Conservation (phyloP, 2,888 invertebrate genomes). For the Temnothorax unifasciatus region DNA sequence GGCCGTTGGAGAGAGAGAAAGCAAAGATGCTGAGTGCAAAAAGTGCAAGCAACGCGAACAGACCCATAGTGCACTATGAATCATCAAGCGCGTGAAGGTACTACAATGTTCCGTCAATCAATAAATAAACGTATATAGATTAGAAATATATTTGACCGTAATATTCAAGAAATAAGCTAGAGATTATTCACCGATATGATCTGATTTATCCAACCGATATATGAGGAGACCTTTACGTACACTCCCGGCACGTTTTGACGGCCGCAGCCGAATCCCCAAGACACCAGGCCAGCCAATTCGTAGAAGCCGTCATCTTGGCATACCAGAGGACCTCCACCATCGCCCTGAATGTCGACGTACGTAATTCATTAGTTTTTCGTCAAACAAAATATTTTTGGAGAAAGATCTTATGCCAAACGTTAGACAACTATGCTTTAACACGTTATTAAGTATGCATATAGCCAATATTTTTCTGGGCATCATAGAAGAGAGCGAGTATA, state of each 20-base stretch:
- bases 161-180: slow-evolving; percentile 58
- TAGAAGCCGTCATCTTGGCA: slow-evolving; percentile 97
- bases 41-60: too few species aligned
- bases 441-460: neutral
- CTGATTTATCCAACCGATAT: slow-evolving; percentile 99
- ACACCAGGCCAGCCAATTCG: slow-evolving; percentile 96
- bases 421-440: neutral
- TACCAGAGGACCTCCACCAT: slow-evolving; percentile 97
- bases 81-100: slow-evolving; percentile 69
- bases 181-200: slow-evolving; percentile 98
- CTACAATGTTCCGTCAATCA: slow-evolving; percentile 65
- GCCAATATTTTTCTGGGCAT: neutral
- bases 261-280: slow-evolving; percentile 98
- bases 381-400: neutral
- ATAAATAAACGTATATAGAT: slow-evolving; percentile 68
- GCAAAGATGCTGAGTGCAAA: too few species aligned
- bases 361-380: slow-evolving; percentile 6
- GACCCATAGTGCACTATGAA: slow-evolving; percentile 49
- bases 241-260: slow-evolving; percentile 97
- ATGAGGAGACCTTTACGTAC: slow-evolving; percentile 97
- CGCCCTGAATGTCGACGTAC: slow-evolving; percentile 89
- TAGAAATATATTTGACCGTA: slow-evolving; percentile 45
- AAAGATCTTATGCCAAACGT: neutral
- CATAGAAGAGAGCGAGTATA: slow-evolving; percentile 81
- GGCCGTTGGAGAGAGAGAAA: too few species aligned